These are phyloP conservation scores for Eufriesea mexicana DNA, from an alignment of 1,140 invertebrate species.

Conservation along the genomic window DNA sequence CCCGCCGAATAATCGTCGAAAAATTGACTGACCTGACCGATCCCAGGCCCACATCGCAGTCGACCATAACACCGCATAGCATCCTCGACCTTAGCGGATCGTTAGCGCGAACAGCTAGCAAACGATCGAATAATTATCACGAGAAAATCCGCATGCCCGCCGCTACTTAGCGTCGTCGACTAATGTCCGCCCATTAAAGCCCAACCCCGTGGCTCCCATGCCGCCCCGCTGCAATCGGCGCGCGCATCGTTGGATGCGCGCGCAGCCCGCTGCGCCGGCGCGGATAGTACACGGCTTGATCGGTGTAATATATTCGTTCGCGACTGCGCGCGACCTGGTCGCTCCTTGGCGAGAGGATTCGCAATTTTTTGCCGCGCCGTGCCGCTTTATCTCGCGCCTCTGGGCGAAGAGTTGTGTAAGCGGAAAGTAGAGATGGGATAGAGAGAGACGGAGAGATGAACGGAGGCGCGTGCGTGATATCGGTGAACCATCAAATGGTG, in stretches of 20 bases:
- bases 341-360: conserved; percentile 28
- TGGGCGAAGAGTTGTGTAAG: not conserved
- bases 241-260: not conserved
- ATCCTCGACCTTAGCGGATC: conserved; percentile 17
- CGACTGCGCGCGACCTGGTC: conserved; percentile 15
- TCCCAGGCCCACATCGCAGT: not conserved
- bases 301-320: conserved; percentile 36
- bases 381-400: conserved; percentile 21
- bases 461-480: conserved; percentile 37
- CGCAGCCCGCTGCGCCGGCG: not conserved
- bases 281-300: conserved; percentile 4
- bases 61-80: conserved; percentile 1
- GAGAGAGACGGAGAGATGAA: not conserved
- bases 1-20: no score
- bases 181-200: conserved; percentile 38
- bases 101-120: not conserved
- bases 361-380: not conserved
- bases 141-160: conserved; percentile 22
- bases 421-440: not conserved
- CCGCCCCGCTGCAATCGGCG: not conserved
- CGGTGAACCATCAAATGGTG: conserved; percentile 27
- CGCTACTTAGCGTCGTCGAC: conserved; percentile 9
- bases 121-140: conserved; percentile 36
- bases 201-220: not conserved
- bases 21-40: not conserved